Conservation (phyloP, 64 coral and sea anemone genomes). For the Montipora efflorescens region DNA sequence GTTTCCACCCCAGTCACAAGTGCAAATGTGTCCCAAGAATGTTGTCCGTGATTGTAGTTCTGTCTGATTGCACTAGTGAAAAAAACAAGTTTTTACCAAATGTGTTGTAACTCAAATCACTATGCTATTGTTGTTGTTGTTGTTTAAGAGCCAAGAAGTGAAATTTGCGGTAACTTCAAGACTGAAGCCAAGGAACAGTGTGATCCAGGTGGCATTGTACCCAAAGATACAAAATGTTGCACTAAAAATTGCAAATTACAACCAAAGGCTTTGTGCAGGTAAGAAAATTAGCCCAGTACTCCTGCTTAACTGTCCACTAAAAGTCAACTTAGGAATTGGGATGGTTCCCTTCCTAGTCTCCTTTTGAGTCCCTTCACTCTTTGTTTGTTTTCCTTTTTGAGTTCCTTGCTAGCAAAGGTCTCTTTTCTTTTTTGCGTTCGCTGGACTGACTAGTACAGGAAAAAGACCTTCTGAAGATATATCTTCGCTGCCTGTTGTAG, state of each 20-base stretch:
- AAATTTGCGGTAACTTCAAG: conserved; percentile 92
- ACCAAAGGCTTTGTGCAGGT: conserved; percentile 76
- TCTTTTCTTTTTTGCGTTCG: too few relatives aligned
- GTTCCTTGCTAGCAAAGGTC: too few relatives aligned
- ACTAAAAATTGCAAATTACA: conserved; percentile 76
- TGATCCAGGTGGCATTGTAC: conserved; percentile 81
- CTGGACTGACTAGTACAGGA: too few relatives aligned
- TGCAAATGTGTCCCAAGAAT: too few relatives aligned
- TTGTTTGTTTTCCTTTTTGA: not conserved
- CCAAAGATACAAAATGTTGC: conserved; percentile 63
- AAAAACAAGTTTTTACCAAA: too few relatives aligned
- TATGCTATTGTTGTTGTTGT: not conserved
- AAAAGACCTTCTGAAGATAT: too few relatives aligned
- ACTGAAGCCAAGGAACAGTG: conserved; percentile 80
- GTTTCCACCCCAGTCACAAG: too few relatives aligned
- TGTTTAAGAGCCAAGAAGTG: conserved; percentile 68
- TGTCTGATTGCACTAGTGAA: too few relatives aligned
- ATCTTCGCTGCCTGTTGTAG: too few relatives aligned
- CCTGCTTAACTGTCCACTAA: not conserved
- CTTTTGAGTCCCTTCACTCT: not conserved
- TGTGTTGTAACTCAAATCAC: not conserved
- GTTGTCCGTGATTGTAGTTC: too few relatives aligned
- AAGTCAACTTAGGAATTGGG: too few relatives aligned
- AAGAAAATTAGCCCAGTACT: not conserved
- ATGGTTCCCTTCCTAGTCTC: not conserved